phyloP scores from a whole-genome alignment of 2,113 vertebrate species.

The Corydoras sp. region DNA sequence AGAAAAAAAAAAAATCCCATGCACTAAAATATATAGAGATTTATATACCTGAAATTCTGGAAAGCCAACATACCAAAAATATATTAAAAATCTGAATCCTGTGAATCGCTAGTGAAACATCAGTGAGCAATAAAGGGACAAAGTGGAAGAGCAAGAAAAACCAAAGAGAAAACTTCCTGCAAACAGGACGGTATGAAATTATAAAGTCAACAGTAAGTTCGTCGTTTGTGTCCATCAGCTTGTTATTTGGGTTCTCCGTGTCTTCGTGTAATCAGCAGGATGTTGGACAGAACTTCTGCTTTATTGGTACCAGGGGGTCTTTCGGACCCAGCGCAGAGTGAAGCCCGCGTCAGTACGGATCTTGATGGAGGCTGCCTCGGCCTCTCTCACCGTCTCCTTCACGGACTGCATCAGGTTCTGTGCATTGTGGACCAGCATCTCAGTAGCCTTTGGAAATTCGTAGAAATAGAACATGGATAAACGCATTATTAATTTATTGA shows the following conservation, averaged over 20 bases:
- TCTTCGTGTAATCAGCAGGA: not conserved
- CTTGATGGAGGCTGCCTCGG: slow-evolving; percentile 98
- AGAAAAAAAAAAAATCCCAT: slow-evolving; percentile 62
- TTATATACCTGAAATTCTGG: slow-evolving; percentile 59
- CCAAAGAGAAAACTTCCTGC: slow-evolving; percentile 5
- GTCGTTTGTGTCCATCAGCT: slow-evolving; percentile 20
- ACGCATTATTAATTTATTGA: no score
- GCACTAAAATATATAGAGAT: slow-evolving; percentile 59
- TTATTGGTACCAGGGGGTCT: slow-evolving; percentile 99
- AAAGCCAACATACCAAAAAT: slow-evolving; percentile 71
- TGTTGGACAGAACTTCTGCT: slow-evolving; percentile 11
- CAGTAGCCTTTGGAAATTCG: slow-evolving; percentile 74
- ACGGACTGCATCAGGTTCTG: slow-evolving; percentile 99
- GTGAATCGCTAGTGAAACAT: slow-evolving; percentile 43
- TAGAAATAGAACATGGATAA: no score
- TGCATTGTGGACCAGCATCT: slow-evolving; percentile 98
- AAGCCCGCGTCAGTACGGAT: slow-evolving; percentile 95
- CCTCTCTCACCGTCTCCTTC: slow-evolving; percentile 97
- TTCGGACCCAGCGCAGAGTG: slow-evolving; percentile 96
- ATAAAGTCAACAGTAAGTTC: slow-evolving; percentile 18
- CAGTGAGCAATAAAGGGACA: slow-evolving; percentile 46
- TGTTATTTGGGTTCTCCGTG: slow-evolving; percentile 10
- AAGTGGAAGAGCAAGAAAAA: slow-evolving; percentile 40
- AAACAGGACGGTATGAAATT: slow-evolving; percentile 13
- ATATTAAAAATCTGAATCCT: slow-evolving; percentile 63